phyloP scores from a whole-genome alignment of 2,113 vertebrate species.

The Thinocorus orbignyianus region DNA sequence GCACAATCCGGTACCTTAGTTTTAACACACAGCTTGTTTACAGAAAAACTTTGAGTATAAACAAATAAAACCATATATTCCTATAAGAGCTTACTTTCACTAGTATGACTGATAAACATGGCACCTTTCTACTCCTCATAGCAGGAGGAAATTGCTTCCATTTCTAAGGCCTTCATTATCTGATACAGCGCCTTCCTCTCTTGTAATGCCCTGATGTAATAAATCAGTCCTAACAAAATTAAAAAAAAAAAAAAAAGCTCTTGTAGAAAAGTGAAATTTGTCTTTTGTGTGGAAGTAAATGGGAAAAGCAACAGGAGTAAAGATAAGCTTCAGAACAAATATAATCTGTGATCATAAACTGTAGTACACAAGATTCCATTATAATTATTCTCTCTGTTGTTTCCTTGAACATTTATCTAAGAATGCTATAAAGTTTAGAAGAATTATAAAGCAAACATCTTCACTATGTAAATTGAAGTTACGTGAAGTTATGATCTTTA shows the following conservation, averaged over 20 bases:
- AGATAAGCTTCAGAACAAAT: not conserved
- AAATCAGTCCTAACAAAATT: not conserved
- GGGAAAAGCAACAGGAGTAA: not conserved
- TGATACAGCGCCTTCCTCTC: not conserved
- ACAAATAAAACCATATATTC: not conserved
- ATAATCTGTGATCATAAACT: not conserved
- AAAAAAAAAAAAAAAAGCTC: not conserved
- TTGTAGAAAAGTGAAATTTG: not conserved
- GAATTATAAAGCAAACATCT: not conserved
- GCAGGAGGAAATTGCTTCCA: not conserved
- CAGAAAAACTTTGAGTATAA: not conserved
- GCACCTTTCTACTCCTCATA: not conserved
- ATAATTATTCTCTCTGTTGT: not conserved
- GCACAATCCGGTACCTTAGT: not conserved
- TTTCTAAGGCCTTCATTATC: not conserved
- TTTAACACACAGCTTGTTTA: not conserved
- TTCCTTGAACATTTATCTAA: not conserved
- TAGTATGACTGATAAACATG: not conserved
- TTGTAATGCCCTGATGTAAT: not conserved
- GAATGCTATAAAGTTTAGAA: not conserved
- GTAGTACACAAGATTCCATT: not conserved
- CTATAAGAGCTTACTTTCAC: not conserved
- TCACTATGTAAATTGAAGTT: not conserved
- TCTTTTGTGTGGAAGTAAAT: not conserved
- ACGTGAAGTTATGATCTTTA: not conserved